Conservation (phyloP, 2,888 invertebrate species). For the Ormyrus nitidulus region DNA sequence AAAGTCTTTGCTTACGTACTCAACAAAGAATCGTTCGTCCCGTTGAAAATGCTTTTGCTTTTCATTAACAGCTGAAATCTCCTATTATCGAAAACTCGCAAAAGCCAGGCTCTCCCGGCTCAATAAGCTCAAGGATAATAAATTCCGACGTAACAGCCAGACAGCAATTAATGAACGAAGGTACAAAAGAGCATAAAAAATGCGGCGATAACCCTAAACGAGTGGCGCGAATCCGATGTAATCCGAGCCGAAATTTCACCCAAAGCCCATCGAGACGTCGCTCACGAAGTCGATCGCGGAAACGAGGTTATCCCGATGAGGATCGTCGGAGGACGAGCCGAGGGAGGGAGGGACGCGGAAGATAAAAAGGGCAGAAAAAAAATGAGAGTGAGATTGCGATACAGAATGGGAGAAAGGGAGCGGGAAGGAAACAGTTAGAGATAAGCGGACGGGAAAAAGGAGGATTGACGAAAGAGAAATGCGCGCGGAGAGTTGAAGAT, state of each 20-base stretch:
- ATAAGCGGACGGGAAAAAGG: conserved; percentile 6
- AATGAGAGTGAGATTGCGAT: conserved; percentile 34
- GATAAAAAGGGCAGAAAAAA: conserved; percentile 32
- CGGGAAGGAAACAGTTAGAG: conserved; percentile 14
- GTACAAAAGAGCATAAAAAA: neutral
- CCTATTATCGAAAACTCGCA: neutral
- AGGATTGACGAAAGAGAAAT: conserved; percentile 16
- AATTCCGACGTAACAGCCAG: conserved; percentile 26
- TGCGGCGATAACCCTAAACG: conserved; percentile 31
- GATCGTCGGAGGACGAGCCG: conserved; percentile 57
- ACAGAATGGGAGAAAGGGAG: conserved; percentile 21
- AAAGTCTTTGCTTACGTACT: no score
- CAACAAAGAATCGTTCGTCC: no score
- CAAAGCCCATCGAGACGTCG: conserved; percentile 61
- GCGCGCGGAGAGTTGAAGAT: neutral
- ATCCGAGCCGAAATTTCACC: conserved; percentile 67
- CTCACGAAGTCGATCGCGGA: conserved; percentile 63
- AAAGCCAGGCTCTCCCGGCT: neutral
- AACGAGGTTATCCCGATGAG: conserved; percentile 64
- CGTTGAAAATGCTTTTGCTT: no score
- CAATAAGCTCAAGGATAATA: conserved; percentile 28
- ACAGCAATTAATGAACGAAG: conserved; percentile 46
- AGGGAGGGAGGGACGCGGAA: conserved; percentile 11
- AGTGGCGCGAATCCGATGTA: conserved; percentile 57
- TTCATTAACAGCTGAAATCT: neutral